phyloP scores from a whole-genome alignment of 2,113 vertebrate genomes.

The Upupa epops region DNA sequence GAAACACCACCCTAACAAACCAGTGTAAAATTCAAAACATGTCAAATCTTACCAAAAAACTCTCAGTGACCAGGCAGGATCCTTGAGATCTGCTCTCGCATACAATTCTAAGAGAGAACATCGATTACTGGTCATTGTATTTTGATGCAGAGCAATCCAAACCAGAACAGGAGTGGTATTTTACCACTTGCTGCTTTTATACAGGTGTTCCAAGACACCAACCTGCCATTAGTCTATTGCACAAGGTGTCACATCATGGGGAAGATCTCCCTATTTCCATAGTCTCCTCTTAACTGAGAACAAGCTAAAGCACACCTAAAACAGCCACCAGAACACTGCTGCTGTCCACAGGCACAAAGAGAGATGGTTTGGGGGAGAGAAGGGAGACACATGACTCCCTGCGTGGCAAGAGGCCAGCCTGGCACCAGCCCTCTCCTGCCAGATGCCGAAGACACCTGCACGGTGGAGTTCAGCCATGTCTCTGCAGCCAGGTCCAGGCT shows the following conservation, averaged over 20 bases:
- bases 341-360: neutral
- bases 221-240: neutral
- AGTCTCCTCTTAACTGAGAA: neutral
- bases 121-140: neutral
- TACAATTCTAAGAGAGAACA: neutral
- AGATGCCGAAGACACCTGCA: neutral
- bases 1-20: neutral
- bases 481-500: rapidly evolving
- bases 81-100: neutral
- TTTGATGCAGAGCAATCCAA: neutral
- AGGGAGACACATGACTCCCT: rapidly evolving
- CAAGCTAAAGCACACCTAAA: neutral
- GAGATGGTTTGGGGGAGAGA: neutral
- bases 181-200: neutral
- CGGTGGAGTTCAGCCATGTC: rapidly evolving
- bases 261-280: neutral
- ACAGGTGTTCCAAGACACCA: neutral
- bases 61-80: neutral
- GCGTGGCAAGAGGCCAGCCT: neutral
- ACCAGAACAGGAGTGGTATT: neutral
- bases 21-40: neutral
- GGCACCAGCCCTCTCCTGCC: rapidly evolving
- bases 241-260: neutral
- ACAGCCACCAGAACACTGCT: neutral
- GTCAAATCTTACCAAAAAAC: neutral